A percentile compares a stretch with the other conserved stretches of the same genome.
Evolutionary conservation across 1,140 invertebrate species (phyloP).

Genomic region (Halictus rubicundus): DNA sequence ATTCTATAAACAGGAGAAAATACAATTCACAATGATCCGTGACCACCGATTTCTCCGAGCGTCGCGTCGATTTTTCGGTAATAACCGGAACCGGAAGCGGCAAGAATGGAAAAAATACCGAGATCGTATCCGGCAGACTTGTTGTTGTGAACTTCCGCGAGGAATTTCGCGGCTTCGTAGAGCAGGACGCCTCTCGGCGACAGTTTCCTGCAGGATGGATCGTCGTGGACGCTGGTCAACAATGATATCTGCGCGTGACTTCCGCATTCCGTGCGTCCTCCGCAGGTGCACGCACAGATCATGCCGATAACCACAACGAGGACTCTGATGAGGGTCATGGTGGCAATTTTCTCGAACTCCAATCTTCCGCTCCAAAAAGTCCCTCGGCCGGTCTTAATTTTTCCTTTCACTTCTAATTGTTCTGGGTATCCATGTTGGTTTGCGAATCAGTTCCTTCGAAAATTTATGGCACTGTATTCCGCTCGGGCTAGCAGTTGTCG

Average conservation of each 20-base stretch:
- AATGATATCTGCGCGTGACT: constrained; percentile 67
- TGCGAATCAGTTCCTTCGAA: background rate
- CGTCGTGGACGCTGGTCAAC: constrained; percentile 72
- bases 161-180: constrained; percentile 73
- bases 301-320: constrained; percentile 64
- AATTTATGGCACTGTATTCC: too few species aligned
- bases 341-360: background rate
- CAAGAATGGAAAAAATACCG: constrained; percentile 51
- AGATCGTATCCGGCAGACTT: constrained; percentile 70
- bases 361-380: too few species aligned
- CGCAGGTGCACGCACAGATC: constrained; percentile 72
- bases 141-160: constrained; percentile 73
- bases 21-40: too few species aligned
- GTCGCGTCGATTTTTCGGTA: too few species aligned
- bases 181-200: constrained; percentile 72
- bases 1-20: constrained; percentile 54
- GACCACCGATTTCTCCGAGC: too few species aligned
- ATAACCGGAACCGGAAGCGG: background rate
- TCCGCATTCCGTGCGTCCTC: constrained; percentile 70
- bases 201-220: constrained; percentile 68
- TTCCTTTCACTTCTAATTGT: background rate
- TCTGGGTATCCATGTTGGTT: too few species aligned
- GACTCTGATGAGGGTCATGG: constrained; percentile 28
- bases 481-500: too few species aligned
- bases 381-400: background rate